These are phyloP conservation scores for Bergia sp. DNA, from an alignment of 92 coral and sea anemone species.

Conservation along the genomic window DNA sequence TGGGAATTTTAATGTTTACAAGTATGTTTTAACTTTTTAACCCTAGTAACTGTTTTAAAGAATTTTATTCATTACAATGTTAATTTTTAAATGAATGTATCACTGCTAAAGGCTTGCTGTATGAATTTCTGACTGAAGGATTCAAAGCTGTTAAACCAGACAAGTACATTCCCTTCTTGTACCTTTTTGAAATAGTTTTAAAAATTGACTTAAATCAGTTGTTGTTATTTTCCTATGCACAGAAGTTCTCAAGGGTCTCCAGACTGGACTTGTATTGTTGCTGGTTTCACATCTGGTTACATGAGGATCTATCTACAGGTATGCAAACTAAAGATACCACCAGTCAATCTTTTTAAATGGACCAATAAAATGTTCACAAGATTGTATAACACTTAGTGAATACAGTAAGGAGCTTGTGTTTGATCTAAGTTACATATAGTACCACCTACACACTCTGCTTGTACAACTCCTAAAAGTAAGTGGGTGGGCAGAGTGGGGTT, in stretches of 20 bases:
- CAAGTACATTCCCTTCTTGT: neutral
- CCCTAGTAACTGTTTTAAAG: neutral
- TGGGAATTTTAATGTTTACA: neutral
- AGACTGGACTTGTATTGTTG: constrained; percentile 99
- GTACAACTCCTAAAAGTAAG: no score
- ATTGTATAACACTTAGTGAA: no score
- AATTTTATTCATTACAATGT: no score
- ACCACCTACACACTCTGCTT: no score
- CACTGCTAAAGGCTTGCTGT: neutral
- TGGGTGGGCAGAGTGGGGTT: no score
- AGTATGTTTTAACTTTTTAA: neutral
- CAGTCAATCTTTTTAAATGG: no score
- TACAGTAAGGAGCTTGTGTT: no score
- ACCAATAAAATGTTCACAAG: no score
- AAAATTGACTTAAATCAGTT: neutral
- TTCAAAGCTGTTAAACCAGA: neutral
- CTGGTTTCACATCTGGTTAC: constrained; percentile 94
- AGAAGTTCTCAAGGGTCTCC: constrained; percentile 99
- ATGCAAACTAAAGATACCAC: neutral
- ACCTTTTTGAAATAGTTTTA: neutral
- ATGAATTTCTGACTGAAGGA: neutral
- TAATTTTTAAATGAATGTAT: no score
- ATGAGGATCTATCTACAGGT: constrained; percentile 94
- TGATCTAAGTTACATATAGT: no score
- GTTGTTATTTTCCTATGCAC: neutral